phyloP scores from a whole-genome alignment of 2,113 vertebrate genomes.

The Nycticorax nycticorax region DNA sequence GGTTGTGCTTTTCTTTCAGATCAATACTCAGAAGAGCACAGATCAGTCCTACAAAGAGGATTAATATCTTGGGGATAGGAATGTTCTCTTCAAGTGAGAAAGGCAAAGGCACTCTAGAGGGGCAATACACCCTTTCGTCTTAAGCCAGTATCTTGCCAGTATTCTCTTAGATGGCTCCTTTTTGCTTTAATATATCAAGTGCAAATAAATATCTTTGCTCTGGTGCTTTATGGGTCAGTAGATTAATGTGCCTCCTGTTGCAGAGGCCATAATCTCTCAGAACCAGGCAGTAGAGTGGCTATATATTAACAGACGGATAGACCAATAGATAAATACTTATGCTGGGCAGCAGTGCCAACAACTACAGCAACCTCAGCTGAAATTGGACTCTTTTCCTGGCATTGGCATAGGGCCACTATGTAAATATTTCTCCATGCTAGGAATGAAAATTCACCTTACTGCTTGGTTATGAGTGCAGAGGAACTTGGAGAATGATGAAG shows the following conservation, averaged over 20 bases:
- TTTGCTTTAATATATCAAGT: neutral
- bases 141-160: neutral
- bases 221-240: neutral
- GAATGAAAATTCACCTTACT: neutral
- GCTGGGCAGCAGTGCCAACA: neutral
- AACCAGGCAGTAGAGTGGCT: neutral
- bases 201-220: slow-evolving; percentile 12
- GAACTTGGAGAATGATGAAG: neutral
- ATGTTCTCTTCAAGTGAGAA: neutral
- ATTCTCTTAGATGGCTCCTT: neutral
- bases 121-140: neutral
- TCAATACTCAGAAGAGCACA: neutral
- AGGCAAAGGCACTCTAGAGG: neutral
- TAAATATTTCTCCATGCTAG: neutral
- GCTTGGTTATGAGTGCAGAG: neutral
- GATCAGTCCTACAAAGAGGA: neutral
- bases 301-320: neutral
- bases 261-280: neutral
- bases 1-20: neutral
- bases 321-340: slow-evolving; percentile 2
- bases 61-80: neutral
- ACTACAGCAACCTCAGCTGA: neutral
- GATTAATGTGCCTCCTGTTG: neutral
- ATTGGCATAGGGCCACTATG: neutral
- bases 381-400: neutral